These are phyloP conservation scores for Plectrocnemia conspersa DNA, from an alignment of 1,140 invertebrate species.

Conservation along the genomic window DNA sequence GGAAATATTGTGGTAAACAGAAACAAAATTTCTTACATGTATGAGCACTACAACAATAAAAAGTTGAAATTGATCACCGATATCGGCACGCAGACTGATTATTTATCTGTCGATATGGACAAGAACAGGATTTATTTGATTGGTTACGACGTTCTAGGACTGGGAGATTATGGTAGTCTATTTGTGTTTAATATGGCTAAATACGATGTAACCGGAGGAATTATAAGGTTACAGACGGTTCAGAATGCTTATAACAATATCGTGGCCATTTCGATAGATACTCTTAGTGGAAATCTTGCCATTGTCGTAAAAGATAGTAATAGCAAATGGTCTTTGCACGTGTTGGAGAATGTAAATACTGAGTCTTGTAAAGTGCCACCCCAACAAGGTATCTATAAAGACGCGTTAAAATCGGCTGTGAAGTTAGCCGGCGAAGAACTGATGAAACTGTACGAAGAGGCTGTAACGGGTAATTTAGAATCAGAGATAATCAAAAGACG, in stretches of 20 bases:
- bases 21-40: neutral
- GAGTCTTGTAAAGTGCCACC: slow-evolving; percentile 1
- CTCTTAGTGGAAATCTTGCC: neutral
- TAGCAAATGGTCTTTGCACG: neutral
- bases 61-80: neutral
- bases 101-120: neutral
- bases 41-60: neutral
- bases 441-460: slow-evolving; percentile 8
- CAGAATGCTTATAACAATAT: too few species aligned
- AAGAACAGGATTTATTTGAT: neutral
- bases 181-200: slow-evolving; percentile 1
- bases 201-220: neutral
- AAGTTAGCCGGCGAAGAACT: slow-evolving; percentile 2
- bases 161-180: neutral
- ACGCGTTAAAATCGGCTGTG: slow-evolving; percentile 3
- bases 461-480: neutral
- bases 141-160: slow-evolving; percentile 2
- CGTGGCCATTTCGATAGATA: neutral
- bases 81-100: neutral
- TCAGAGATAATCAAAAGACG: neutral
- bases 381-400: neutral
- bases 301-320: neutral
- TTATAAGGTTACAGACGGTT: neutral
- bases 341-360: neutral
- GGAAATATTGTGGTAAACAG: neutral